A percentile compares a stretch with the other conserved stretches of the same genome.
phyloP scores from a whole-genome alignment of 92 coral and sea anemone genomes.

The Hydrozoanthus gracilis region DNA sequence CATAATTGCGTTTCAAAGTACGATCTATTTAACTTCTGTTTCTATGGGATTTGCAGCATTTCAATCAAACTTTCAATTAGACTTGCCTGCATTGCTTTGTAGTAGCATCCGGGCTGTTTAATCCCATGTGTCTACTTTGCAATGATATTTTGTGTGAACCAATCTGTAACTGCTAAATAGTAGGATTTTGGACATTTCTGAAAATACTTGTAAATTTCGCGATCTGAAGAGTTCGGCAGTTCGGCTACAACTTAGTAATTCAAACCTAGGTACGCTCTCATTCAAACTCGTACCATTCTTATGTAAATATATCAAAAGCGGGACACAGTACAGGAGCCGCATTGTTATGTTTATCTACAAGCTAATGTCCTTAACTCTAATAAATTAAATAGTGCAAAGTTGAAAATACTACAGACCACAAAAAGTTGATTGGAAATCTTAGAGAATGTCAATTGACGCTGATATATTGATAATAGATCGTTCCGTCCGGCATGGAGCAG shows the following conservation, averaged over 20 bases:
- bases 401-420: slow-evolving; percentile 4
- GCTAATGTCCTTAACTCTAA: slow-evolving; percentile 4
- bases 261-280: slow-evolving; percentile 6
- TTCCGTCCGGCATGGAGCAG: slow-evolving; percentile 9
- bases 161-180: slow-evolving; percentile 3
- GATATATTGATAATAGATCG: slow-evolving; percentile 2
- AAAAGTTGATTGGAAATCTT: slow-evolving; percentile 2
- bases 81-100: slow-evolving; percentile 6
- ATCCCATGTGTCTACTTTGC: slow-evolving; percentile 6
- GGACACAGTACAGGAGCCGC: slow-evolving; percentile 9
- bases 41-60: slow-evolving; percentile 25
- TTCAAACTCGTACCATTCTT: slow-evolving; percentile 4
- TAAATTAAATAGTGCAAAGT: slow-evolving; percentile 1
- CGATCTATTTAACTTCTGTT: slow-evolving; percentile 17
- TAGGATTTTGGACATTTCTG: slow-evolving; percentile 4
- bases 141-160: slow-evolving; percentile 3
- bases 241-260: slow-evolving; percentile 4
- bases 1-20: slow-evolving; percentile 15
- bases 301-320: slow-evolving; percentile 2
- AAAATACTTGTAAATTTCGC: slow-evolving; percentile 2
- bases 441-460: background rate
- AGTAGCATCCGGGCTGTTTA: slow-evolving; percentile 6
- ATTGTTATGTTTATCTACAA: slow-evolving; percentile 1
- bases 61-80: slow-evolving; percentile 25
- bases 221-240: slow-evolving; percentile 6